Conservation (phyloP, 64 coral and sea anemone genomes). For the Actinia tenebrosa region DNA sequence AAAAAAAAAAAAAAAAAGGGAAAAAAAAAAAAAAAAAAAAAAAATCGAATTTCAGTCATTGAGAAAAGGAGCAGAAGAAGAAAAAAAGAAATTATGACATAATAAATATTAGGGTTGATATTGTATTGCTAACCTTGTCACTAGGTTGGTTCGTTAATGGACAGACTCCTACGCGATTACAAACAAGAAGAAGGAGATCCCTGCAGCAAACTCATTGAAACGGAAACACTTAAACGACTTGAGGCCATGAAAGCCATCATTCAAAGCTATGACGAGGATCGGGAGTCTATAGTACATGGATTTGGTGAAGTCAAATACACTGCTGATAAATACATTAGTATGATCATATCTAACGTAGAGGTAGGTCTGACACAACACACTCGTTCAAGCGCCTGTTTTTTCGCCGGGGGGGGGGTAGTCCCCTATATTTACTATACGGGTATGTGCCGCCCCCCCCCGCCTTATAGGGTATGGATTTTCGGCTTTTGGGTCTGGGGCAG, state of each 20-base stretch:
- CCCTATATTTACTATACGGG: no score
- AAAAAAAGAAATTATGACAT: no score
- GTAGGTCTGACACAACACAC: background rate
- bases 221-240: slow-evolving; percentile 61
- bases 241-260: slow-evolving; percentile 80
- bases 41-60: no score
- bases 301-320: slow-evolving; percentile 77
- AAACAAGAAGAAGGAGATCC: slow-evolving; percentile 84
- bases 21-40: no score
- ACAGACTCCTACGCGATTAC: slow-evolving; percentile 66
- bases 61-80: no score
- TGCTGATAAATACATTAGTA: slow-evolving; percentile 80
- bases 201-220: slow-evolving; percentile 72
- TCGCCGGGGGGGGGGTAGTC: no score
- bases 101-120: no score
- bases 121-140: background rate
- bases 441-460: no score
- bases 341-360: slow-evolving; percentile 33
- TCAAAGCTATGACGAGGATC: slow-evolving; percentile 83
- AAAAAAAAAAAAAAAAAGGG: no score
- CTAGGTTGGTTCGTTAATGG: slow-evolving; percentile 65
- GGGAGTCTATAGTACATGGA: slow-evolving; percentile 78
- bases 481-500: no score
- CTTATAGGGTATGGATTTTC: no score
- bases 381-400: background rate